Evolutionary conservation across 2,113 vertebrate genomes (phyloP).

Genomic region (Catharus minimus): DNA sequence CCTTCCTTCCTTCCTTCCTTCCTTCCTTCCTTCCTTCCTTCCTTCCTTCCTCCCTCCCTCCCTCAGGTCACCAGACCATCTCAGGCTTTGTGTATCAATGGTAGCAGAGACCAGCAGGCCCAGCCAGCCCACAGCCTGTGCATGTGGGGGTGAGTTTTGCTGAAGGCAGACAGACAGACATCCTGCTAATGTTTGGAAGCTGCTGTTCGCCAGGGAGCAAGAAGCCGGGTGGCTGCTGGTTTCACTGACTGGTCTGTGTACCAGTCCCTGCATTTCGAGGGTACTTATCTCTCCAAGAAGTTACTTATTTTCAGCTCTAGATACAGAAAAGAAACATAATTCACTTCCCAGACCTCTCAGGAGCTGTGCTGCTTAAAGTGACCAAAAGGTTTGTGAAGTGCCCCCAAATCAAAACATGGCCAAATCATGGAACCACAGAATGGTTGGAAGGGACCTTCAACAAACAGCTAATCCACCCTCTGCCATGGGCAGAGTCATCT

Average conservation of each 20-base stretch:
- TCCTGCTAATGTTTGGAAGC: background rate
- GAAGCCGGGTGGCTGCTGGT: background rate
- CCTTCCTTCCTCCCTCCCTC: background rate
- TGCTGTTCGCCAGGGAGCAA: background rate
- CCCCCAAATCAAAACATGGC: background rate
- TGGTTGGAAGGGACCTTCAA: background rate
- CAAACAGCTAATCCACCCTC: background rate
- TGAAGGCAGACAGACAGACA: background rate
- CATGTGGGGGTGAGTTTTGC: background rate
- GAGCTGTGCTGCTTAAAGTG: background rate
- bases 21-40: background rate
- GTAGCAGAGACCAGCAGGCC: background rate
- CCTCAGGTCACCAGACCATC: background rate
- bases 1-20: too few relatives aligned
- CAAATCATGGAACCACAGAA: background rate
- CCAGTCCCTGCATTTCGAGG: background rate
- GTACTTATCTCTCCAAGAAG: background rate
- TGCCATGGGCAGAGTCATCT: background rate
- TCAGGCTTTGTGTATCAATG: background rate
- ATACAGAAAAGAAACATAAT: background rate
- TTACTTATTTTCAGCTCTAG: background rate
- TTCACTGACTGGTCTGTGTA: background rate
- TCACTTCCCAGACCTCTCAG: background rate
- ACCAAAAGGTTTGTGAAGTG: background rate
- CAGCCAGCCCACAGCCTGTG: background rate